Evolutionary conservation across 2,888 invertebrate species (phyloP).

Genomic region (Hypercompe scribonia): DNA sequence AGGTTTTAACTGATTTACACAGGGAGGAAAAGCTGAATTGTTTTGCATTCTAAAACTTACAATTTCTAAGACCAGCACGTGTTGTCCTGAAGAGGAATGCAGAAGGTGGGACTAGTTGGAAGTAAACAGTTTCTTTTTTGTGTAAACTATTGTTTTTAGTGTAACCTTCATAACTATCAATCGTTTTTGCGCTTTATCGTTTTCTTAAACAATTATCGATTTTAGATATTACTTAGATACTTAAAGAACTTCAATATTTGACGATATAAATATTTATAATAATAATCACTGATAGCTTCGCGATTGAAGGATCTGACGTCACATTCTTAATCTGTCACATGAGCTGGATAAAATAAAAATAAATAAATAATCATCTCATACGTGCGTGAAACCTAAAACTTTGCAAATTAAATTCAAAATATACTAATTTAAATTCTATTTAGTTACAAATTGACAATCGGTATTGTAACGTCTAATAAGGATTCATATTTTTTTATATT

Average conservation of each 20-base stretch:
- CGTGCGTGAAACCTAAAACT: background rate
- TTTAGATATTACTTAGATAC: background rate
- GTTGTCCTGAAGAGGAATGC: no score
- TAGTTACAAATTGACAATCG: background rate
- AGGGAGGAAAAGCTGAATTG: no score
- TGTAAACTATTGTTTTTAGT: background rate
- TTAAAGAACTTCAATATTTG: background rate
- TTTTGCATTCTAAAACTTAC: no score
- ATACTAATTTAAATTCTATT: background rate
- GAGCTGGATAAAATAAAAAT: background rate
- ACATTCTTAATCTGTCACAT: constrained; percentile 3
- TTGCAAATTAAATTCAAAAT: background rate
- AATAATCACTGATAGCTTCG: background rate
- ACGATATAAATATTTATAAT: background rate
- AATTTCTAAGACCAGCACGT: no score
- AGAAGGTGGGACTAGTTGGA: no score
- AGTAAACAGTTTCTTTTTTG: no score
- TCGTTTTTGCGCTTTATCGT: background rate
- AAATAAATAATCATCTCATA: background rate
- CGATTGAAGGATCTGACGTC: background rate
- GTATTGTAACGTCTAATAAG: background rate
- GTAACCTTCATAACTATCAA: background rate
- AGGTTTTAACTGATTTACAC: no score
- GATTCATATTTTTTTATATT: background rate
- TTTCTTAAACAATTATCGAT: background rate